phyloP scores from a whole-genome alignment of 2,888 invertebrate species.

The Cheilosia scutellata region DNA sequence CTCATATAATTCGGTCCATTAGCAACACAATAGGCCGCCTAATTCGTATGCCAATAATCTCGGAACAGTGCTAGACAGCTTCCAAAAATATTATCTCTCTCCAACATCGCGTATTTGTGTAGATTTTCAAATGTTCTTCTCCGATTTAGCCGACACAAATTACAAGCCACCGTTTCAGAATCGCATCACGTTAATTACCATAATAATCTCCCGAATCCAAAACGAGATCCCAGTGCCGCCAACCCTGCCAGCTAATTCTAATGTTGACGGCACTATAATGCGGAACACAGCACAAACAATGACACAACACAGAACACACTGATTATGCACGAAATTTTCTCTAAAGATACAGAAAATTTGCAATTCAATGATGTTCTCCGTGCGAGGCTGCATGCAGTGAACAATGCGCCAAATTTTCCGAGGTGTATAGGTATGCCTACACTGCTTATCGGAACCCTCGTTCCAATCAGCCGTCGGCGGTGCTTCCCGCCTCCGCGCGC shows the following conservation, averaged over 20 bases:
- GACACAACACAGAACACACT: constrained; percentile 15
- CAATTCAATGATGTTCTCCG: constrained; percentile 63
- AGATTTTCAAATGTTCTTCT: constrained; percentile 29
- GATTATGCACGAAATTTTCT: constrained; percentile 57
- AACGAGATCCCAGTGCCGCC: constrained; percentile 12
- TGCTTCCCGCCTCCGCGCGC: not conserved
- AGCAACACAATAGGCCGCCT: not conserved
- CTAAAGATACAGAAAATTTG: constrained; percentile 66
- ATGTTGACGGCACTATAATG: constrained; percentile 29
- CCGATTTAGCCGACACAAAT: constrained; percentile 22
- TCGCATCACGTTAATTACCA: constrained; percentile 55
- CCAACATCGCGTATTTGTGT: not conserved
- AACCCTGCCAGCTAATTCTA: constrained; percentile 50
- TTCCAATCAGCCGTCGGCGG: not conserved
- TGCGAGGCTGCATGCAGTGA: constrained; percentile 32
- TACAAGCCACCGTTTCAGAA: constrained; percentile 32
- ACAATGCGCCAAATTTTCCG: constrained; percentile 62
- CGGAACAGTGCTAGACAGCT: not conserved
- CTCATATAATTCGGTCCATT: not conserved
- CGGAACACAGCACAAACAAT: constrained; percentile 15
- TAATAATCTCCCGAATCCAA: constrained; percentile 48
- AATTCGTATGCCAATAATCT: not conserved
- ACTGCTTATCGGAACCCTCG: constrained; percentile 26
- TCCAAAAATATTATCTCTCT: constrained; percentile 20
- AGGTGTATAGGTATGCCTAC: constrained; percentile 9